Evolutionary conservation across 2,113 vertebrate genomes (phyloP).

Genomic region (Limnothrissa miodon): DNA sequence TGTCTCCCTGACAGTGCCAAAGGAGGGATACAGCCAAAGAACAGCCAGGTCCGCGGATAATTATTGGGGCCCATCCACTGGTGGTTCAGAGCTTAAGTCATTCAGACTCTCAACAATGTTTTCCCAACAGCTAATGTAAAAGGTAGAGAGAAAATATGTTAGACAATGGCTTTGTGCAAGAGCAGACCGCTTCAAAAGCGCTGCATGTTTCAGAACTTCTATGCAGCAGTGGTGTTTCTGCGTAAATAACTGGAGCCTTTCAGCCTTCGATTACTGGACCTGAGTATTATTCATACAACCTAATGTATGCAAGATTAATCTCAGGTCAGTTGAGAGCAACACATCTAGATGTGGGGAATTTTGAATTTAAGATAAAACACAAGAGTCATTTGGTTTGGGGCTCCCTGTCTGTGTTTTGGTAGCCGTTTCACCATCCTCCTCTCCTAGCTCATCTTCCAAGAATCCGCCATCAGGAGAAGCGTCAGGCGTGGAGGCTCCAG

Average conservation of each 20-base stretch:
- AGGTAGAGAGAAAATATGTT: not conserved
- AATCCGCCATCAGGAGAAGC: slow-evolving; percentile 31
- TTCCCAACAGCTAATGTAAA: not conserved
- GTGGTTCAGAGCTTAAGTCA: not conserved
- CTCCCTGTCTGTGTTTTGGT: not conserved
- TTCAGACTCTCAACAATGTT: not conserved
- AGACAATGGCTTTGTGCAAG: not conserved
- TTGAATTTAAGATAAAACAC: slow-evolving; percentile 63
- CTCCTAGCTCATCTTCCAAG: slow-evolving; percentile 5
- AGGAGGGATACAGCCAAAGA: not conserved
- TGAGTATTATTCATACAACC: not conserved
- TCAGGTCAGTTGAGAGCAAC: not conserved
- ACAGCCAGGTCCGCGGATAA: not conserved
- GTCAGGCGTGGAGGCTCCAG: slow-evolving; percentile 40
- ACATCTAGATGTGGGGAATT: not conserved
- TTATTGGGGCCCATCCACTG: not conserved
- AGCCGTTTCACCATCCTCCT: not conserved
- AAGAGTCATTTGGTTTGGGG: slow-evolving; percentile 45
- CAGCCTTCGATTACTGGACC: not conserved
- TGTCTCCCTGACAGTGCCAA: not conserved
- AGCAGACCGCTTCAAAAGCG: not conserved
- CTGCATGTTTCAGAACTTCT: not conserved
- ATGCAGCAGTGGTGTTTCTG: not conserved
- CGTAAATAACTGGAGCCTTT: not conserved
- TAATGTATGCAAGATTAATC: not conserved